Percentiles rank a stretch among this genome's conserved stretches.
These are phyloP conservation scores for Monopterus albus DNA, from an alignment of 2,113 vertebrate species.

Conservation along the genomic window DNA sequence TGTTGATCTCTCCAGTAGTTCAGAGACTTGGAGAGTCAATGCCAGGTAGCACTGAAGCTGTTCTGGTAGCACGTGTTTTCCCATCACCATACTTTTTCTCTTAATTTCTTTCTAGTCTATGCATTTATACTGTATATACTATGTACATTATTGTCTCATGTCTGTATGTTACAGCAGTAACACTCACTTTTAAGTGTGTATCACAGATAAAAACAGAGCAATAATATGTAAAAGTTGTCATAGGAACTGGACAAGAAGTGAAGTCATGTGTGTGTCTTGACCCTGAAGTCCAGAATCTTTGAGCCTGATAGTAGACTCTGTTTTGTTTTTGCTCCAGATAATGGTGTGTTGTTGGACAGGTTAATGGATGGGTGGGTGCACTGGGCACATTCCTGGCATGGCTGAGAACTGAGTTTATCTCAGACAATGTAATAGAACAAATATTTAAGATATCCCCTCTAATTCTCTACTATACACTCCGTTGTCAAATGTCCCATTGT, in stretches of 20 bases:
- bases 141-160: no score
- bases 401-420: slow-evolving; percentile 87
- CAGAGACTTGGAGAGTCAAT: no score
- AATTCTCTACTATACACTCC: slow-evolving; percentile 61
- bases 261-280: slow-evolving; percentile 3
- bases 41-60: no score
- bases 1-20: no score
- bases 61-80: no score
- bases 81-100: no score
- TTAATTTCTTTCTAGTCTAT: no score
- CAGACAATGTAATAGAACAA: slow-evolving; percentile 84
- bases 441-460: slow-evolving; percentile 85
- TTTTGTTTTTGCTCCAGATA: slow-evolving; percentile 70
- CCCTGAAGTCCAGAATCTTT: neutral
- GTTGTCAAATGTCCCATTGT: slow-evolving; percentile 73
- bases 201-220: neutral
- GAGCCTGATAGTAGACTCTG: slow-evolving; percentile 19
- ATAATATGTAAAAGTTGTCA: neutral
- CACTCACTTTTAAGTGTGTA: neutral
- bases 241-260: neutral
- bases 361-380: slow-evolving; percentile 81
- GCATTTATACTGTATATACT: no score
- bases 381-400: slow-evolving; percentile 86
- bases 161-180: no score
- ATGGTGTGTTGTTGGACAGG: slow-evolving; percentile 76